These are phyloP conservation scores for Pygmarrhopalites habei DNA, from an alignment of 1,140 invertebrate species.

Conservation along the genomic window DNA sequence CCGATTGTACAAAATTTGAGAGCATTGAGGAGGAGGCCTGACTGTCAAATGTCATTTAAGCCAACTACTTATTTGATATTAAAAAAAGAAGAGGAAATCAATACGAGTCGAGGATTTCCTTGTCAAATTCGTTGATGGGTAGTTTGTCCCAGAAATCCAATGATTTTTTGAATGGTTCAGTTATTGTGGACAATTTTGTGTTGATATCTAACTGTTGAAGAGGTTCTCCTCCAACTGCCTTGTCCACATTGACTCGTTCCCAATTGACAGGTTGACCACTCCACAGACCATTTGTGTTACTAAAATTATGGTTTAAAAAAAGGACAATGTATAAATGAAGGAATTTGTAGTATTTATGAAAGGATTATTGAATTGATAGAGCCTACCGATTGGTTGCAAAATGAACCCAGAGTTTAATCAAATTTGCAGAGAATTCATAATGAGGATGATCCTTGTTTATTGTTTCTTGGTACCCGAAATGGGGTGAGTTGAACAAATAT, in stretches of 20 bases:
- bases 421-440: conserved; percentile 26
- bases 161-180: conserved; percentile 28
- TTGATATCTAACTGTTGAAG: neutral
- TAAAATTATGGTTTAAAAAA: no score
- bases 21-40: no score
- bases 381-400: conserved; percentile 33
- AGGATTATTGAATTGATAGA: no score
- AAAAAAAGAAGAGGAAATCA: neutral
- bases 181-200: neutral
- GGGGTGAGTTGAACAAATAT: conserved; percentile 31
- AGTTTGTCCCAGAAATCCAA: conserved; percentile 38
- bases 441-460: neutral
- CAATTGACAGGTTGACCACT: neutral
- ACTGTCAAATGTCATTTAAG: no score
- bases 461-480: neutral
- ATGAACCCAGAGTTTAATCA: conserved; percentile 31
- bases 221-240: neutral
- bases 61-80: no score
- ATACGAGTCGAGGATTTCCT: conserved; percentile 12
- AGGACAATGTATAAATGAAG: no score
- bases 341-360: no score
- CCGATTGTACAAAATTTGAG: no score
- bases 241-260: neutral
- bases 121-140: conserved; percentile 33
- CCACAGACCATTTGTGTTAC: neutral